Evolutionary conservation across 2,113 vertebrate species (phyloP), one percentile per base, ranked within the genome.

Genomic region (Heterotilapia buettikoferi): DNA sequence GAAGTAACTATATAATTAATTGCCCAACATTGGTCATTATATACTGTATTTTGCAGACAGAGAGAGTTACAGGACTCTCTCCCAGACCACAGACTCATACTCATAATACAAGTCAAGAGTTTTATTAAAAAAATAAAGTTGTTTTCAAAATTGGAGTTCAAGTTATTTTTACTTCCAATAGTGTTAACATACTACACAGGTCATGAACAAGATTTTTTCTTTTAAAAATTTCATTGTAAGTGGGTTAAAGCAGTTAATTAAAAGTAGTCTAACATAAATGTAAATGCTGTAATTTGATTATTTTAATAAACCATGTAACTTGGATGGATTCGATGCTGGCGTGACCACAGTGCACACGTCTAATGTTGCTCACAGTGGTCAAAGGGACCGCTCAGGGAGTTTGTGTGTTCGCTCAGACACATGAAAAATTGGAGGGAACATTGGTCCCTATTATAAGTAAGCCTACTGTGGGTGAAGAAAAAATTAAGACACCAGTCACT

Each of bases 141-240:
- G 19, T 53, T 21, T 53, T 53, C 19, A 6, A 53, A 53, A n/a
- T 2, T 53, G 19, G 9, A 53, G 19, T 53, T n/a, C 0, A 52
- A 21, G 19, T n/a, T 53, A 2, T 50, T 50, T 53, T 53, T 21
- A 21, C 52, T 53, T 53, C 50, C 52, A 53, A 1, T 1, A 21
- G 52, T 21, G 19, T 21, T 53, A 53, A 53, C 9, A 53, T n/a
- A 0, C 50, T 53, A n/a, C 50, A 52, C 0, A 53, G 0, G 52
- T 6, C 19, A 54, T 52, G 18, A 52, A 52, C 50, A 52, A 21
- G 9, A 2, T 6, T n/a, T 0, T 11, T 53, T 21, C 11, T 0
- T n/a, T n/a, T n/a, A n/a, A n/a, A 0, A 9, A 2, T 52, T 21
- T 54, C n/a, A 54, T 24, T 52, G 19, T n/a, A 54, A 54, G 53